Evolutionary conservation across 30 jellyfish, hydroid and myxozoan genomes (phyloP), one percentile per base, ranked within the genome.

Genomic region (Clytia hemisphaerica): DNA sequence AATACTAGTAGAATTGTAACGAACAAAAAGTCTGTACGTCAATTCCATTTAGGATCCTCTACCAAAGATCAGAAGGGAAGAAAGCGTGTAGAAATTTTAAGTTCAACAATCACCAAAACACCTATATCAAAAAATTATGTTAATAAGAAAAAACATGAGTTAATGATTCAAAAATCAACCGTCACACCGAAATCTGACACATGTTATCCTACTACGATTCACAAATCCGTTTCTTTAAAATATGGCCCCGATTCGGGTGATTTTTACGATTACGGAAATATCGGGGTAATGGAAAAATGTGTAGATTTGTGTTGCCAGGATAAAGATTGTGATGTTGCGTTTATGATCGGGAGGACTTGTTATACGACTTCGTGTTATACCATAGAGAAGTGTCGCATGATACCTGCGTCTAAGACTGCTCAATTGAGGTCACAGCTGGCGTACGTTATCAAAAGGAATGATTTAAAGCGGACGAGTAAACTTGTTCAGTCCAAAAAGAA

Each of bases 161-260:
- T n/a, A 31, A 22, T 28, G 44, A 28, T 45, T 0, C 44, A n/a
- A 31, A 22, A 57, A 6, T n/a, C 70, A 22, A 38, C 70, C 15
- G 51, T 57, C 25, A 57, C 66, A 10, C 92, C 81, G 42, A 58
- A 53, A 7, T 51, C 95, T 16, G 82, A 69, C 30, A 85, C 79
- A 12, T 89, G 98, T 58, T 89, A 48, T 72, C 93, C 93, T 44
- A 73, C 94, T 21, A 73, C 71, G 22, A 69, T 89, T 25, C 93
- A 80, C 71, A 75, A 65, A 54, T 93, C 86, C 3, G 98, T 89
- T 6, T 89, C 98, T 24, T 75, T 89, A 48, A 72, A 81, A 16
- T 89, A 76, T 79, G 98, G 98, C 30, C 91, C 98, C 12, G 81
- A 71, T 37, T 80, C 98, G 0, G 98, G 98, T 6, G 94, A 89